These are phyloP conservation scores for Hyposmocoma kahamanoa DNA, from an alignment of 1,140 invertebrate species.

Conservation along the genomic window DNA sequence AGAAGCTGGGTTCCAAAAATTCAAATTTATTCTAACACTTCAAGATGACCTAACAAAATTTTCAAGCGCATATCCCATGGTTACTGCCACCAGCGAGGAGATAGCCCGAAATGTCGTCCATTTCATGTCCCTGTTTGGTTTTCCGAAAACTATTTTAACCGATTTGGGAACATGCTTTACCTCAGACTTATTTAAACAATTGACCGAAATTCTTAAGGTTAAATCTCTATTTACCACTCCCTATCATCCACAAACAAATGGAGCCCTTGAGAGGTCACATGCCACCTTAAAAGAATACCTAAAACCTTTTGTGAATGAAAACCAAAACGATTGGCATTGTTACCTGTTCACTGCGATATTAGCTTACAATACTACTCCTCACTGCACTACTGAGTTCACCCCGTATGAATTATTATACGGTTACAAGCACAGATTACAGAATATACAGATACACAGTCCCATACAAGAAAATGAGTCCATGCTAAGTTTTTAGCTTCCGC, in stretches of 20 bases:
- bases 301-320: slow-evolving; percentile 27
- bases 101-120: too few relatives aligned
- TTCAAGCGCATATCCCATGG: too few relatives aligned
- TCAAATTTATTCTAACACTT: too few relatives aligned
- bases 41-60: too few relatives aligned
- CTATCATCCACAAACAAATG: slow-evolving; percentile 23
- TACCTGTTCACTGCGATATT: slow-evolving; percentile 24
- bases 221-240: slow-evolving; percentile 27
- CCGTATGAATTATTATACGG: slow-evolving; percentile 39
- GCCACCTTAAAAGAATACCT: slow-evolving; percentile 31
- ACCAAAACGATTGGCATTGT: slow-evolving; percentile 29
- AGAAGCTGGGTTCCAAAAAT: too few relatives aligned
- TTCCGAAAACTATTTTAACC: slow-evolving; percentile 28
- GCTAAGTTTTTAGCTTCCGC: too few relatives aligned
- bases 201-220: slow-evolving; percentile 31
- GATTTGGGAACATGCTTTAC: slow-evolving; percentile 37
- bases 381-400: slow-evolving; percentile 24
- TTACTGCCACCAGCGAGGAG: too few relatives aligned
- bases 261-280: slow-evolving; percentile 11
- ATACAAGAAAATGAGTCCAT: too few relatives aligned
- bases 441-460: too few relatives aligned
- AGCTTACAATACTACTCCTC: slow-evolving; percentile 30
- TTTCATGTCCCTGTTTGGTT: slow-evolving; percentile 18
- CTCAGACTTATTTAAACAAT: slow-evolving; percentile 24
- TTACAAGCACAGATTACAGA: too few relatives aligned